Base-by-base conservation (phyloP, 2,113 vertebrate genomes). In the Oreotrochilus melanogaster region DNA sequence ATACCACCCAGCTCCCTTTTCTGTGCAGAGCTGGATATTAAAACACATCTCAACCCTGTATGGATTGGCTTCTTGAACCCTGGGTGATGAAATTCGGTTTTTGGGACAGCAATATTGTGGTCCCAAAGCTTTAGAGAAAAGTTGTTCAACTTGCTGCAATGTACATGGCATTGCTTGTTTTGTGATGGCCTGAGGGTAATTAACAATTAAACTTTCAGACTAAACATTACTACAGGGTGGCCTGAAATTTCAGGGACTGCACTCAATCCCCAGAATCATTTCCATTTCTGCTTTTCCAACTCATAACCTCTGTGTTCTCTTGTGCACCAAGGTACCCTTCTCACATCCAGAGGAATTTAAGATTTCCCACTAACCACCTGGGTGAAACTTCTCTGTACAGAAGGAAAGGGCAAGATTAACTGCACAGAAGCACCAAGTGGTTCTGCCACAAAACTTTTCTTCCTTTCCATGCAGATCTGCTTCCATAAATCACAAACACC, bases 361-460 rank as follows among this genome's bases (percentile, higher is more conserved):
- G 4, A 72, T 54, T 76, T 78, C 51, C 58, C 66, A 15, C 45
- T 42, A 13, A 70, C 50, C 18, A 61, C 27, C 16, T 11, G 4
- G 16, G 15, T 69, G 43, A 71, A 80, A 53, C 9, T 2, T 7
- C 48, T 53, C 31, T 37, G 24, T 11, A 54, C 5, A 35, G 43
- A 6, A 27, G 48, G n/a, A 50, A 79, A 54, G 15, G 30, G 22
- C 47, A 60, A 25, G 22, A 14, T 16, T 21, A 66, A 69, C 37
- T 48, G 30, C 11, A 11, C 27, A 0, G 16, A 27, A 0, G 7
- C 50, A 66, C 21, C 1, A 3, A 69, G 43, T 4, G 23, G 25
- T n/a, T 11, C 69, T 9, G 5, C 4, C 62, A 61, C 4, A 0
- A 57, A 23, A 39, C 27, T 22, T 15, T 15, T 45, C 54, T 21